Conservation (phyloP, 2,797 vertebrate genomes). For the Pseudochirops cupreus region DNA sequence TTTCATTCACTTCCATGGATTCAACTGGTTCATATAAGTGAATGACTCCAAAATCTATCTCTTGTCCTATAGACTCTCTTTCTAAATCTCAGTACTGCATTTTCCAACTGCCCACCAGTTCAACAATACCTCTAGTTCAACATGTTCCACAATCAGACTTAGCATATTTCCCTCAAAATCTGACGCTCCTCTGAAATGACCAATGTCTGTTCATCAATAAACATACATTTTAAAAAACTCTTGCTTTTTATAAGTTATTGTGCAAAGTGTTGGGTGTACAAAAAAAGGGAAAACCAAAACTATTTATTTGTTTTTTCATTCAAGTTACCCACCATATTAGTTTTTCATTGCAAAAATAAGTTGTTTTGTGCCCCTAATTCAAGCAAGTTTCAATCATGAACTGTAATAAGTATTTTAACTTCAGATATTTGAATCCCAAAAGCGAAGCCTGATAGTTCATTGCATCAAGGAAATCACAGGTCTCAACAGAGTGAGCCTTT, state of each 20-base stretch:
- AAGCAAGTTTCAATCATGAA: conserved; percentile 64
- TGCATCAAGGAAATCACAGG: background rate
- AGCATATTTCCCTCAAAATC: background rate
- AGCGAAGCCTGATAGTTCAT: background rate
- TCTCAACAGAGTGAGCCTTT: background rate
- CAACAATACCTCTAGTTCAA: background rate
- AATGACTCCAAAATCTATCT: background rate
- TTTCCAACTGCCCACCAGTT: background rate
- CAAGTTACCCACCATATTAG: rapidly evolving
- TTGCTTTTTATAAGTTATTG: background rate
- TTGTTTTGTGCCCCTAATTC: conserved; percentile 64
- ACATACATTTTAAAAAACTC: background rate
- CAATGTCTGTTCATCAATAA: background rate
- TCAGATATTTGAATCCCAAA: conserved; percentile 55
- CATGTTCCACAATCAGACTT: background rate
- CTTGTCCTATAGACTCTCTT: background rate
- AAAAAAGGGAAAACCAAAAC: background rate
- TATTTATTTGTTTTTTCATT: background rate
- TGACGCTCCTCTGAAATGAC: background rate
- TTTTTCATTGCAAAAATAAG: background rate
- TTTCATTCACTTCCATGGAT: background rate
- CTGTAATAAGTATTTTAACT: conserved; percentile 60
- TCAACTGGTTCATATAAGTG: background rate
- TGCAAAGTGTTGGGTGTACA: background rate
- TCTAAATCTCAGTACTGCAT: background rate